A percentile compares a stretch with the other conserved stretches of the same genome.
Conservation (phyloP, 1,140 invertebrate genomes). For the Apolygus lucorum region DNA sequence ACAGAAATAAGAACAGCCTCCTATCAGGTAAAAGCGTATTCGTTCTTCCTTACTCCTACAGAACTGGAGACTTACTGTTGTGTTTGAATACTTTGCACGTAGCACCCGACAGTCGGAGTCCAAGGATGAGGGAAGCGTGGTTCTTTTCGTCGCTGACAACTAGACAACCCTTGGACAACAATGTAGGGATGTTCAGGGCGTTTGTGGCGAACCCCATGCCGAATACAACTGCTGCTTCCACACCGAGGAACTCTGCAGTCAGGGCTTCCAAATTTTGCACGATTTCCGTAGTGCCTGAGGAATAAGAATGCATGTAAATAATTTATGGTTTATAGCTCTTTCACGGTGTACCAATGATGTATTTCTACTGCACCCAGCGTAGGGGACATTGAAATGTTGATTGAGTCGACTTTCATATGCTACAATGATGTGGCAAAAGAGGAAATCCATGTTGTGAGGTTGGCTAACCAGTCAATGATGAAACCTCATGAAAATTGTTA, state of each 20-base stretch:
- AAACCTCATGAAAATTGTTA: too few species aligned
- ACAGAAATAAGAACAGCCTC: not conserved
- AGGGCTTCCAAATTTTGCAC: slow-evolving; percentile 75
- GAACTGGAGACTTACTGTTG: slow-evolving; percentile 54
- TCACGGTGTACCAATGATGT: too few species aligned
- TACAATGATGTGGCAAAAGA: not conserved
- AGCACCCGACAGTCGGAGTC: slow-evolving; percentile 78
- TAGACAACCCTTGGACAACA: slow-evolving; percentile 73
- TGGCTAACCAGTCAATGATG: not conserved
- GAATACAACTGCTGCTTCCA: slow-evolving; percentile 89
- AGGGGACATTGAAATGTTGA: not conserved
- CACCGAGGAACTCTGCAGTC: slow-evolving; percentile 83
- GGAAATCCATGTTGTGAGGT: not conserved
- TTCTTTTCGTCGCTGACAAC: slow-evolving; percentile 95
- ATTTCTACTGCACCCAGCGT: too few species aligned
- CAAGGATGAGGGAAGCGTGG: slow-evolving; percentile 93
- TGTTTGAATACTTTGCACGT: slow-evolving; percentile 84
- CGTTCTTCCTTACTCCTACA: too few species aligned
- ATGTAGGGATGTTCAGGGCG: slow-evolving; percentile 79
- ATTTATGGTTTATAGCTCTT: not conserved
- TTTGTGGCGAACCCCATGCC: slow-evolving; percentile 99
- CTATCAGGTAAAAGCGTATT: too few species aligned
- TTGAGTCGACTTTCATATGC: not conserved
- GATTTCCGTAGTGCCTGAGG: slow-evolving; percentile 57
- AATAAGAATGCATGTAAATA: not conserved